Evolutionary conservation across 2,797 vertebrate genomes (phyloP).

Genomic region (Cirrhinus molitorella): DNA sequence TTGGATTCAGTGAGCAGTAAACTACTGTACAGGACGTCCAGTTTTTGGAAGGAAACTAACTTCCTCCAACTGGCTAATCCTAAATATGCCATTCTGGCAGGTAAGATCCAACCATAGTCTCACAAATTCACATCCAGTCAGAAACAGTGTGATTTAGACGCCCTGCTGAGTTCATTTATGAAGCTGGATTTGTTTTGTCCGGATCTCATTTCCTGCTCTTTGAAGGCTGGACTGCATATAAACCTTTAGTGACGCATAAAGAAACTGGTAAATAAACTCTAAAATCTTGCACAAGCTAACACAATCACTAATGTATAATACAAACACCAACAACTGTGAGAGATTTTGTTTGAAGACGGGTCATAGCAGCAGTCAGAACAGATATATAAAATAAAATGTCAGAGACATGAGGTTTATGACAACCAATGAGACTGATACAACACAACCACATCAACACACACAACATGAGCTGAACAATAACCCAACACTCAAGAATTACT

Average conservation of each 20-base stretch:
- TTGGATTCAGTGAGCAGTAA: not conserved
- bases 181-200: conserved; percentile 14
- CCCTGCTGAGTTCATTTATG: conserved; percentile 18
- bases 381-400: not conserved
- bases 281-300: conserved; percentile 5
- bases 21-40: not conserved
- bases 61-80: not conserved
- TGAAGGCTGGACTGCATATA: conserved; percentile 33
- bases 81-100: not conserved
- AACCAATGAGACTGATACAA: not conserved
- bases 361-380: not conserved
- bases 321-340: not conserved
- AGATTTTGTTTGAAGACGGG: not conserved
- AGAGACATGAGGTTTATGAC: not conserved
- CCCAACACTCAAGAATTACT: no score
- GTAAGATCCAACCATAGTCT: not conserved
- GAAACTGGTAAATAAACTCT: not conserved
- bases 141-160: not conserved
- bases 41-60: not conserved
- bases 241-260: conserved; percentile 3
- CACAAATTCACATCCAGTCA: not conserved
- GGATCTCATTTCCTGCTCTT: conserved; percentile 40
- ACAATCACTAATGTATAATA: conserved; percentile 12
- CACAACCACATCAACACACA: not conserved
- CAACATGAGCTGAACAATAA: no score